Evolutionary conservation across 2,113 vertebrate genomes (phyloP), one percentile per base, ranked within the genome.

Genomic region (Tychaedon coryphoeus): DNA sequence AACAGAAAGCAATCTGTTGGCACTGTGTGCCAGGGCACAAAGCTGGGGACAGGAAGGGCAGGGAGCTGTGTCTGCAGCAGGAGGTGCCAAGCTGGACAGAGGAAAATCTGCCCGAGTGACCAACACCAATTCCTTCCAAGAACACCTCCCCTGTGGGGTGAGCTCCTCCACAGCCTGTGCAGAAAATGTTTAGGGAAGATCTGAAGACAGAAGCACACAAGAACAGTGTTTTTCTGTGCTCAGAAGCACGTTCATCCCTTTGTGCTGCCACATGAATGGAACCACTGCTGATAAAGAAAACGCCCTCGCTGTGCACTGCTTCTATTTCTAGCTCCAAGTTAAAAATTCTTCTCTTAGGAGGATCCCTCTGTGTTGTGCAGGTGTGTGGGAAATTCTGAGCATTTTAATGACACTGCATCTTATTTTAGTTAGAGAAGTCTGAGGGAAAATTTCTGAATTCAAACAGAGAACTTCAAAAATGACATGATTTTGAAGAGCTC

Each of bases 361-460:
- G 65, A 92, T 88, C 86, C 71, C 48, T 71, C 56, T 71, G 56
- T 56, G 29, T n/a, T 83, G 58, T 0, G 13, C 78, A 92, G 93
- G 58, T 94, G 78, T 79, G 56, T n/a, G 64, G 43, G 90, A 57
- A 90, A 67, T 60, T 71, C 67, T 74, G 48, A 86, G 72, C 19
- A 23, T 90, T 95, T 91, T 45, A 88, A 74, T 86, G 75, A 48
- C 54, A 47, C 15, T 43, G 23, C 19, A 24, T 66, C 14, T 83
- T 76, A 62, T 88, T 90, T 90, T 64, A 51, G 58, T 66, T 73
- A 40, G 19, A 82, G 42, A 80, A 19, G 4, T 83, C 45, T 53
- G 78, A 88, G 91, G 25, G 5, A 86, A 90, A 83, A 90, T 64
- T 80, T 67, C 56, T 53, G 60, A 86, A 90, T 94, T 80, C 75